These are phyloP conservation scores for Drosophila meridiana DNA, from an alignment of 2,888 invertebrate genomes.

Conservation along the genomic window DNA sequence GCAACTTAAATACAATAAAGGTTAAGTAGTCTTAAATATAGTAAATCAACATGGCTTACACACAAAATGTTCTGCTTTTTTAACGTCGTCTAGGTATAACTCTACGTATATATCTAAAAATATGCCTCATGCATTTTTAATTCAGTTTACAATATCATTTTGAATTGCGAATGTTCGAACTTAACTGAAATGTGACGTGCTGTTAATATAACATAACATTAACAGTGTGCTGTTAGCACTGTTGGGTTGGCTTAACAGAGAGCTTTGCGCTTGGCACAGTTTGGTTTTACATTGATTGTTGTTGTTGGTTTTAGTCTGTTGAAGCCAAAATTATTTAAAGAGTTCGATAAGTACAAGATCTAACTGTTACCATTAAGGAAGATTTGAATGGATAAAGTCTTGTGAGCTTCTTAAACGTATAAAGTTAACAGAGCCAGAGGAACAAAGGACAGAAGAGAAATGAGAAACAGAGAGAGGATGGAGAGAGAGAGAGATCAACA, in stretches of 20 bases:
- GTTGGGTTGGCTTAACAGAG: slow-evolving; percentile 9
- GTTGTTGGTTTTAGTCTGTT: slow-evolving; percentile 6
- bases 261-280: slow-evolving; percentile 52
- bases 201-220: slow-evolving; percentile 30
- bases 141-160: slow-evolving; percentile 32
- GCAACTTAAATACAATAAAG: slow-evolving; percentile 38
- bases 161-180: slow-evolving; percentile 17
- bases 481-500: neutral
- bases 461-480: slow-evolving; percentile 1
- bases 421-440: slow-evolving; percentile 2
- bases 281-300: slow-evolving; percentile 20
- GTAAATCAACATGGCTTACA: slow-evolving; percentile 41
- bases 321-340: slow-evolving; percentile 9
- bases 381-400: slow-evolving; percentile 11
- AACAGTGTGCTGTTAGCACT: slow-evolving; percentile 19
- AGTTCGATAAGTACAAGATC: slow-evolving; percentile 19
- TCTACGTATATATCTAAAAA: slow-evolving; percentile 40
- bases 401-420: neutral
- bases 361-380: slow-evolving; percentile 19
- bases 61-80: slow-evolving; percentile 3
- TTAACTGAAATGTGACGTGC: slow-evolving; percentile 39
- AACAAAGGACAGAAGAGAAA: slow-evolving; percentile 5
- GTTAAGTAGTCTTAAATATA: slow-evolving; percentile 36
- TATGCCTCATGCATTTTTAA: slow-evolving; percentile 33
- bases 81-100: slow-evolving; percentile 17